Percentiles rank a stretch among this genome's conserved stretches.
Evolutionary conservation across 1,140 invertebrate genomes (phyloP).

Genomic region (Aporrectodea caliginosa): DNA sequence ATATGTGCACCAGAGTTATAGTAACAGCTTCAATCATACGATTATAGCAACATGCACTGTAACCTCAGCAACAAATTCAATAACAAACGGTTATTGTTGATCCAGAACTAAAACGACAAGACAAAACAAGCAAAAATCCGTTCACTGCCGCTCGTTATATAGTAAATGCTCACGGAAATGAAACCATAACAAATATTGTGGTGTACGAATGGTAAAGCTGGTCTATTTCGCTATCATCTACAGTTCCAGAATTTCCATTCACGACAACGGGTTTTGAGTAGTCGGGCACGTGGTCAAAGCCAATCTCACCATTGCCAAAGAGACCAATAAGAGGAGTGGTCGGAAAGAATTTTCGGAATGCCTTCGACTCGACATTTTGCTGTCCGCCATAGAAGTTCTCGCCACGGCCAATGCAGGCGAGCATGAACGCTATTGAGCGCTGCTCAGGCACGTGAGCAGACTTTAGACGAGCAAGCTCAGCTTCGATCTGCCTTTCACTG

Average conservation of each 20-base stretch:
- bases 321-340: slow-evolving; percentile 61
- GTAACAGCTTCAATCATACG: too few species aligned
- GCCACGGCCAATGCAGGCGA: slow-evolving; percentile 61
- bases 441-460: slow-evolving; percentile 45
- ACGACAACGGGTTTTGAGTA: slow-evolving; percentile 19
- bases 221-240: slow-evolving; percentile 7
- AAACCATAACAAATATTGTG: slow-evolving; percentile 39
- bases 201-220: slow-evolving; percentile 49
- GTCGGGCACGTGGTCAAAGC: slow-evolving; percentile 51
- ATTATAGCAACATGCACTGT: too few species aligned
- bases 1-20: too few species aligned
- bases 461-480: slow-evolving; percentile 47
- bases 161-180: slow-evolving; percentile 17
- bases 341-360: slow-evolving; percentile 62
- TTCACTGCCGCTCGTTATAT: too few species aligned
- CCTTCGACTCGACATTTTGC: slow-evolving; percentile 59
- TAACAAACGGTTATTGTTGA: too few species aligned
- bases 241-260: background rate
- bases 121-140: too few species aligned
- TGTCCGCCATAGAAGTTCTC: slow-evolving; percentile 45
- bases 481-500: slow-evolving; percentile 38
- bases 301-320: slow-evolving; percentile 64
- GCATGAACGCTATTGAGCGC: slow-evolving; percentile 61
- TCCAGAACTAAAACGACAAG: too few species aligned
- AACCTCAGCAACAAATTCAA: too few species aligned